Conservation (phyloP, 2,797 vertebrate genomes). For the Enteromius argenteus region DNA sequence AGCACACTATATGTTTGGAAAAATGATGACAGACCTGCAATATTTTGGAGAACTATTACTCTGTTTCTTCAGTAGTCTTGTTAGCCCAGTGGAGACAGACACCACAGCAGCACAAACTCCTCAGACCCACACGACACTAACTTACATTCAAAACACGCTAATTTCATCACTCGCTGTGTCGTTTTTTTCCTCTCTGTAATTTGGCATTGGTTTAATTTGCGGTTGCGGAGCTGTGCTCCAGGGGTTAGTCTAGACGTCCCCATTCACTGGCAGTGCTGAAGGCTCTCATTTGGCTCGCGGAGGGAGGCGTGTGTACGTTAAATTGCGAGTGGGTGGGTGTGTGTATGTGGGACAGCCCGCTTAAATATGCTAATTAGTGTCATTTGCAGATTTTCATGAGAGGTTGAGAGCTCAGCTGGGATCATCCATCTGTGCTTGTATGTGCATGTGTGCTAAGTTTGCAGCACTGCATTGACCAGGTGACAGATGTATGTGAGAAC, state of each 20-base stretch:
- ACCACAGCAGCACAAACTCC: neutral
- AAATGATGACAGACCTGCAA: neutral
- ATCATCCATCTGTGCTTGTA: slow-evolving; percentile 2
- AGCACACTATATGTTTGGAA: neutral
- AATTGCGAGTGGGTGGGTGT: neutral
- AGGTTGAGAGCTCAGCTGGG: slow-evolving; percentile 23
- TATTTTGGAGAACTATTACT: neutral
- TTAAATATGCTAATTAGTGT: slow-evolving; percentile 44
- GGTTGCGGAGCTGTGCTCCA: slow-evolving; percentile 27
- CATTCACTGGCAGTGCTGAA: slow-evolving; percentile 23
- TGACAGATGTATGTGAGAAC: neutral
- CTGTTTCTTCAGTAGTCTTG: neutral
- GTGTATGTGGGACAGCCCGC: slow-evolving; percentile 17
- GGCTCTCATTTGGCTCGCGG: slow-evolving; percentile 12
- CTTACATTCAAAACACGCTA: slow-evolving; percentile 29
- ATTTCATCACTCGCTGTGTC: slow-evolving; percentile 35
- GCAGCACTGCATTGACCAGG: neutral
- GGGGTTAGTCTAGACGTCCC: slow-evolving; percentile 45
- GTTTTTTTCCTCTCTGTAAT: slow-evolving; percentile 29
- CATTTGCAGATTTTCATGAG: slow-evolving; percentile 25
- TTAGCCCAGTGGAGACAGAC: slow-evolving; percentile 11
- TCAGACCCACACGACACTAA: neutral
- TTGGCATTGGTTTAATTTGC: slow-evolving; percentile 51
- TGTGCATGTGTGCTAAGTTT: neutral
- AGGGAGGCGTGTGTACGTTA: neutral